A percentile compares a stretch with the other conserved stretches of the same genome.
Evolutionary conservation across 2,113 vertebrate species (phyloP).

Genomic region (Notiomystis cincta): DNA sequence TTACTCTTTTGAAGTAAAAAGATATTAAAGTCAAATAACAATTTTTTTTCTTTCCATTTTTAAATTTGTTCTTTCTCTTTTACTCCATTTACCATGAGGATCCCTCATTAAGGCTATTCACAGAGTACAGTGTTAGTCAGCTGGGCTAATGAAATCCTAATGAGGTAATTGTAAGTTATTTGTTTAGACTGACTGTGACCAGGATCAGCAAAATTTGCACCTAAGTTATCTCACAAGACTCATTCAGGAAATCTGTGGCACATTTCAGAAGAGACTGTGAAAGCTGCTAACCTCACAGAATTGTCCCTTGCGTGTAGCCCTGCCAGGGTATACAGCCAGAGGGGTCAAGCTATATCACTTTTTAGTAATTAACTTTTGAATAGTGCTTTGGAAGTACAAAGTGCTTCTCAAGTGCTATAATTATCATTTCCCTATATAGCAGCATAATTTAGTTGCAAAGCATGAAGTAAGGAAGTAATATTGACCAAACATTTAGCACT

Average conservation of each 20-base stretch:
- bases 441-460: background rate
- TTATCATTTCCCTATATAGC: background rate
- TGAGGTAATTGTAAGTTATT: background rate
- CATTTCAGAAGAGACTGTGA: background rate
- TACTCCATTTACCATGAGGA: background rate
- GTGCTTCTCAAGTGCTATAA: background rate
- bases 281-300: background rate
- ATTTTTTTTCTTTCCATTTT: background rate
- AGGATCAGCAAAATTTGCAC: background rate
- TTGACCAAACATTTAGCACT: background rate
- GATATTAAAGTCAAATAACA: background rate
- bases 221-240: constrained; percentile 8
- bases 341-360: constrained; percentile 13
- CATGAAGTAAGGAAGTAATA: background rate
- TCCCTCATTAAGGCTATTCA: background rate
- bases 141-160: background rate
- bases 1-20: background rate
- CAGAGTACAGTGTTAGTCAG: background rate
- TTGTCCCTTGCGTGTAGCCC: background rate
- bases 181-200: background rate
- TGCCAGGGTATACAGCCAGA: background rate
- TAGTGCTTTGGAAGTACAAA: background rate
- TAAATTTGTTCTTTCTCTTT: background rate
- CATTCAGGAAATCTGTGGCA: background rate
- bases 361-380: constrained; percentile 15